phyloP scores from a whole-genome alignment of 2,113 vertebrate species.

The Tringa solitaria region DNA sequence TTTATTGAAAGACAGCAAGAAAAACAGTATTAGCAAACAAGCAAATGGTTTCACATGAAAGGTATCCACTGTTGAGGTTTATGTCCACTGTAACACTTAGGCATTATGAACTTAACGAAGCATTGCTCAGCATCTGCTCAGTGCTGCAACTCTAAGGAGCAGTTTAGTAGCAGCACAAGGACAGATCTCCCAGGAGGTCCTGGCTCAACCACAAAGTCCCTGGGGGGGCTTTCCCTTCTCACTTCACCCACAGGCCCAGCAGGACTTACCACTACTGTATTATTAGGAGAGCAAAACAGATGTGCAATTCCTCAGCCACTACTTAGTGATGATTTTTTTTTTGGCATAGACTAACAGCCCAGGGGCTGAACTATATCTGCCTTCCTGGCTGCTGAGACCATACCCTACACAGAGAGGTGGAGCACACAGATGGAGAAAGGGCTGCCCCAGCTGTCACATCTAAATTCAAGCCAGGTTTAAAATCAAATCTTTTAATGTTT shows the following conservation, averaged over 20 bases:
- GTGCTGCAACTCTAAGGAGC: background rate
- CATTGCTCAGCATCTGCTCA: background rate
- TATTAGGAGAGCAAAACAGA: background rate
- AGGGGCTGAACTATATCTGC: background rate
- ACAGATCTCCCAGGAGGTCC: background rate
- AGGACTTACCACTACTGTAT: background rate
- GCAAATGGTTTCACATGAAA: background rate
- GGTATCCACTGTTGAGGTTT: background rate
- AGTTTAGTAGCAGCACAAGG: background rate
- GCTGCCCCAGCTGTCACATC: background rate
- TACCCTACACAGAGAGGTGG: background rate
- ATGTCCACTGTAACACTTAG: background rate
- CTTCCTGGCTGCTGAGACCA: background rate
- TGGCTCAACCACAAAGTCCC: background rate
- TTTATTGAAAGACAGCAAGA: background rate
- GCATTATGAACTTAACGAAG: background rate
- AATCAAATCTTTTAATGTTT: background rate
- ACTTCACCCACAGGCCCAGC: background rate
- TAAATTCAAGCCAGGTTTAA: background rate
- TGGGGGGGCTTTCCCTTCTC: no score
- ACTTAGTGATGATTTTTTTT: background rate
- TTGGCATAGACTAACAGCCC: background rate
- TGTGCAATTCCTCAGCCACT: background rate
- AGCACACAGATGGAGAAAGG: background rate
- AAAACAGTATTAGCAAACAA: background rate